Conservation (phyloP, 2,113 vertebrate species). For the Hucho hucho region DNA sequence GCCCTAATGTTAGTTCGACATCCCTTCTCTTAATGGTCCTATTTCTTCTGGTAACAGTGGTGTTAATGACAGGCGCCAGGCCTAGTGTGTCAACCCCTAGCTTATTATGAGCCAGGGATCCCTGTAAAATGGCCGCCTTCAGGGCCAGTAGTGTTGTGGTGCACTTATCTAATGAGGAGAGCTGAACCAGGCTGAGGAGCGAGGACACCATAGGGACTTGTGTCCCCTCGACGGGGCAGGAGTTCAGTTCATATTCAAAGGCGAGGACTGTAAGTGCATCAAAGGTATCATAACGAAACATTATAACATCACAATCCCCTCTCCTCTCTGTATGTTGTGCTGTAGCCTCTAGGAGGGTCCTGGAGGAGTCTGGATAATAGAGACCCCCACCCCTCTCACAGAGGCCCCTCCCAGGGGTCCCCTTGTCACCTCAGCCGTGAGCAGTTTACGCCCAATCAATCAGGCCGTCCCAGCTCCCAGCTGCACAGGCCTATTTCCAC, state of each 20-base stretch:
- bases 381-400: constrained; percentile 22
- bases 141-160: constrained; percentile 3
- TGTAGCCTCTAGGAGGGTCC: constrained; percentile 24
- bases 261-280: neutral
- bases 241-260: constrained; percentile 26
- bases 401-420: constrained; percentile 45
- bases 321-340: too few relatives aligned
- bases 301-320: too few relatives aligned
- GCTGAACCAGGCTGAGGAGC: neutral
- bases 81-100: constrained; percentile 10
- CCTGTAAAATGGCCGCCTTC: constrained; percentile 18
- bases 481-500: constrained; percentile 42
- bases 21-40: too few relatives aligned
- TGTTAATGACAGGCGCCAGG: neutral
- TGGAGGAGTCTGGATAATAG: constrained; percentile 13
- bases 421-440: constrained; percentile 66
- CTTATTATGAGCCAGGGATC: constrained; percentile 22
- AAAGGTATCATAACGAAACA: too few relatives aligned
- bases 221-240: too few relatives aligned
- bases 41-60: neutral
- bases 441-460: constrained; percentile 69
- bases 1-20: neutral
- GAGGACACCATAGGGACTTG: neutral
- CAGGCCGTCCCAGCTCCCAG: constrained; percentile 37
- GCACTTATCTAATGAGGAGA: constrained; percentile 38